These are phyloP conservation scores for Phainopepla nitens DNA, from an alignment of 2,113 vertebrate genomes.

Conservation along the genomic window DNA sequence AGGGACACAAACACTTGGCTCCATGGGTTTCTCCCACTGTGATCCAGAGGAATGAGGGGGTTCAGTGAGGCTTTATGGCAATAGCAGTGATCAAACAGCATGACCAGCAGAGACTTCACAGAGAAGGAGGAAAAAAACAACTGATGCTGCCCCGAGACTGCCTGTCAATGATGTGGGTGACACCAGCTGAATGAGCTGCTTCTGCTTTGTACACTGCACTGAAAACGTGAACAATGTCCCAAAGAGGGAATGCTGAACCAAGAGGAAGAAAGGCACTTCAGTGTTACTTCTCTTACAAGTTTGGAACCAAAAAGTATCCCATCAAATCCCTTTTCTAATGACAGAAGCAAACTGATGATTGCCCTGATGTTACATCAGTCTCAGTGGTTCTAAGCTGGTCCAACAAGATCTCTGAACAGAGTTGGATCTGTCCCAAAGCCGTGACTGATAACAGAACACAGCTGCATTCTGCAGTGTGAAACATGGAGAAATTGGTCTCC, in stretches of 20 bases:
- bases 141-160: not conserved
- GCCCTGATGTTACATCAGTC: not conserved
- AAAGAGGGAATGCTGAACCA: not conserved
- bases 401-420: not conserved
- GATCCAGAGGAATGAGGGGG: not conserved
- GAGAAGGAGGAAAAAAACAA: not conserved
- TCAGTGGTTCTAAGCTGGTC: not conserved
- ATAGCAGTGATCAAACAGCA: not conserved
- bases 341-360: not conserved
- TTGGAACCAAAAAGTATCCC: not conserved
- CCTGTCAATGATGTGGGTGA: not conserved
- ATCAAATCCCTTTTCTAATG: not conserved
- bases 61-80: not conserved
- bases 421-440: not conserved
- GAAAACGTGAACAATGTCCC: not conserved
- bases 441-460: not conserved
- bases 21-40: not conserved
- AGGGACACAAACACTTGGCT: not conserved
- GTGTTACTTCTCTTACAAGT: not conserved
- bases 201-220: not conserved
- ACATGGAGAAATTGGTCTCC: not conserved
- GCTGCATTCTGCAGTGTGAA: not conserved
- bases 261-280: not conserved
- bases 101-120: not conserved
- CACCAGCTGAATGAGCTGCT: not conserved